Evolutionary conservation across 1,140 invertebrate species (phyloP), one percentile per base, ranked within the genome.

Genomic region (Drosophila dunni): DNA sequence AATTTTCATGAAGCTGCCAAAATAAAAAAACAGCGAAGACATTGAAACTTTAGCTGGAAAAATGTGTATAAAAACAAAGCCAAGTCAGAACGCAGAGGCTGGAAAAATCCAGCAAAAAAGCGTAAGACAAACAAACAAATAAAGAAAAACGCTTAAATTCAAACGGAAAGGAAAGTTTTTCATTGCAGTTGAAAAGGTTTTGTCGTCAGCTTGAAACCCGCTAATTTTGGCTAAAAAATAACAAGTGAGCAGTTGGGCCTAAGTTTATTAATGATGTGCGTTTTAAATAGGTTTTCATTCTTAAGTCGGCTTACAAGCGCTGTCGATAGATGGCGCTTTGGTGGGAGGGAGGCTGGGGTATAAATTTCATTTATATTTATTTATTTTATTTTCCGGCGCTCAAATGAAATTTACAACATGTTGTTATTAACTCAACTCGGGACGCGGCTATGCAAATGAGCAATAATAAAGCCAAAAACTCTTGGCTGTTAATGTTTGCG

Each of bases 381-480:
- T 66, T 42, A 9, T 13, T 10, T 56, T 54, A 46, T 34, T 53
- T 66, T 42, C 11, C 1, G 40, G 5, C n/a, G n/a, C 29, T 8
- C 34, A 58, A 67, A 67, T 64, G 42, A 67, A 67, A 67, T 67
- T 45, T 33, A 46, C 33, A 67, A 60, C 38, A 67, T 60, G 63
- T 46, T 62, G 46, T 40, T 48, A 34, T 67, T 60, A 60, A 67
- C 64, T 61, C 36, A 24, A 63, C 54, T 34, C n/a, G 40, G 72
- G 63, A 66, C 73, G 56, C 64, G 46, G 67, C 76, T 79, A 76
- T 81, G 76, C 65, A 86, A 86, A 86, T 88, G 79, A 86, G 79
- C 72, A 79, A 77, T 83, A 83, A 88, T 82, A 82, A 88, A 88
- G 78, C 79, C 76, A 81, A 83, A 29, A 88, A 76, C 83, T 88